A percentile compares a stretch with the other conserved stretches of the same genome.
phyloP scores from a whole-genome alignment of 2,113 vertebrate genomes.

The Onychostruthus taczanowskii region DNA sequence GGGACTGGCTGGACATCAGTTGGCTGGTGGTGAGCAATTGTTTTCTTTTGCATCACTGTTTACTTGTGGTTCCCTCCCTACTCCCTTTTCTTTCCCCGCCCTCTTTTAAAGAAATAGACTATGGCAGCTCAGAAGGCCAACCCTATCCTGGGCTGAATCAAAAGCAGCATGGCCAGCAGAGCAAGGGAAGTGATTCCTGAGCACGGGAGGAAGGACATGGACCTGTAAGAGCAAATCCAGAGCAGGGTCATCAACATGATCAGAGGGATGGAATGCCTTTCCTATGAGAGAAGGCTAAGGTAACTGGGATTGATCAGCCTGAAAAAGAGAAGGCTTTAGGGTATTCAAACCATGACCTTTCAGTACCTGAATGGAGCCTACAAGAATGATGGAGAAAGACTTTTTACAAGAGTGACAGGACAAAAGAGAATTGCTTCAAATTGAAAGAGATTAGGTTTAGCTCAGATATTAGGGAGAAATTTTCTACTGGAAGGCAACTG shows the following conservation, averaged over 20 bases:
- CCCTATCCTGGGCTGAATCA: neutral
- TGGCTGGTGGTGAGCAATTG: rapidly evolving
- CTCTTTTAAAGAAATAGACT: neutral
- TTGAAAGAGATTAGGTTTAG: neutral
- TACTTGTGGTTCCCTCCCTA: neutral
- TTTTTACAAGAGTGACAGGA: neutral
- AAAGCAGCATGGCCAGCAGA: neutral
- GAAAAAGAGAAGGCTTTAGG: neutral
- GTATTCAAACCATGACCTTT: neutral
- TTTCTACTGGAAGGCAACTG: no score
- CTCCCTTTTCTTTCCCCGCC: rapidly evolving
- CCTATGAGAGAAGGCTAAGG: neutral
- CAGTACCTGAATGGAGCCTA: neutral
- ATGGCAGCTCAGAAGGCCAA: neutral
- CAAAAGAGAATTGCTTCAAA: neutral
- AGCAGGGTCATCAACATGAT: neutral
- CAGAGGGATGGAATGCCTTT: neutral
- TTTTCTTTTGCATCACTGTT: neutral
- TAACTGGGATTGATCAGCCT: neutral
- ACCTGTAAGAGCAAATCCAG: neutral
- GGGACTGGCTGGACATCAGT: neutral
- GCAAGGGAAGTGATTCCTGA: neutral
- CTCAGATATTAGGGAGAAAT: neutral
- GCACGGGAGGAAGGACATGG: neutral
- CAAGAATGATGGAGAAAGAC: neutral